These are phyloP conservation scores for Plebejus melissa DNA, from an alignment of 2,888 invertebrate genomes.

Conservation along the genomic window DNA sequence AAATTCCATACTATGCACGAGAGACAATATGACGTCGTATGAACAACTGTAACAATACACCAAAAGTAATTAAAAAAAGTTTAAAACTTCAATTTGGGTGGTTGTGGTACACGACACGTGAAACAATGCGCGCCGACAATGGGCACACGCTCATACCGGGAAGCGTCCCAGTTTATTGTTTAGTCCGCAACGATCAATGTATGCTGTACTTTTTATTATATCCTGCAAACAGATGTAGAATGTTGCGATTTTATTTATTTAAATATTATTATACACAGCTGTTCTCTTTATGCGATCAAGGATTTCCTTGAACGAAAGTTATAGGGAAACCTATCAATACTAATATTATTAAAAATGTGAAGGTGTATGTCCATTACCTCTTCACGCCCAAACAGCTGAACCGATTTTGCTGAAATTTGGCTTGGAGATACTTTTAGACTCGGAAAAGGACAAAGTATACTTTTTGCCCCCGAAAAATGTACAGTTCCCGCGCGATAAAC, in stretches of 20 bases:
- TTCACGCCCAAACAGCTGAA: no score
- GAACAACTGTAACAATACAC: neutral
- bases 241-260: neutral
- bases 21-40: neutral
- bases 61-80: constrained; percentile 9
- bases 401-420: no score
- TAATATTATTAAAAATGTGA: no score
- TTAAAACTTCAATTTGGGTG: constrained; percentile 3
- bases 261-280: neutral
- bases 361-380: no score
- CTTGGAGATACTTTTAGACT: no score
- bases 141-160: neutral
- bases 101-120: constrained; percentile 5
- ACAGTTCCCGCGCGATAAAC: no score
- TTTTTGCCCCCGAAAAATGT: no score
- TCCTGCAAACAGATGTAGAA: neutral
- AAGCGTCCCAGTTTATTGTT: constrained; percentile 7
- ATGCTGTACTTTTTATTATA: neutral
- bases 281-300: no score
- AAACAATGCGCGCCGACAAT: constrained; percentile 8
- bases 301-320: no score
- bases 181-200: neutral
- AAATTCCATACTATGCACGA: neutral
- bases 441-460: no score
- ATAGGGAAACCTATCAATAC: no score